Evolutionary conservation across 2,888 invertebrate genomes (phyloP).

Genomic region (Euspilapteryx auroguttella): DNA sequence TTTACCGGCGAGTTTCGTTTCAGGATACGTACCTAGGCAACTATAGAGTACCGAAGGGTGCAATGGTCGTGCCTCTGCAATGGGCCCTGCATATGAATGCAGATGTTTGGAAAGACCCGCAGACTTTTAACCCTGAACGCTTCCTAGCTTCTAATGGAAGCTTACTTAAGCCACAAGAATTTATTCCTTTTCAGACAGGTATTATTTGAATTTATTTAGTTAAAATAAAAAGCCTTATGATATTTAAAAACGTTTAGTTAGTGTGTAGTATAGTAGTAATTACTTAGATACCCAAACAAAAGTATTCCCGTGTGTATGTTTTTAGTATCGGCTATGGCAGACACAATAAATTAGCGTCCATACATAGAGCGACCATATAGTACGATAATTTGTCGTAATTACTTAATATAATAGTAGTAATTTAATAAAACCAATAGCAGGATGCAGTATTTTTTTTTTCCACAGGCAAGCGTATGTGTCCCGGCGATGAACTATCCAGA

Average conservation of each 20-base stretch:
- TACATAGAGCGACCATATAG: too few relatives aligned
- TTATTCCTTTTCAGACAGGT: conserved; percentile 86
- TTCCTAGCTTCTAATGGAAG: conserved; percentile 68
- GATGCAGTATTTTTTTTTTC: conserved; percentile 6
- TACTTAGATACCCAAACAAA: too few relatives aligned
- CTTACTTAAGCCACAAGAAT: conserved; percentile 66
- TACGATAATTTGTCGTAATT: too few relatives aligned
- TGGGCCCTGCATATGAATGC: conserved; percentile 82
- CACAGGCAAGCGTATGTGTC: conserved; percentile 80
- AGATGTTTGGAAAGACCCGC: conserved; percentile 67
- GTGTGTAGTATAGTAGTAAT: too few relatives aligned
- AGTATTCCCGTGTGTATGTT: too few relatives aligned
- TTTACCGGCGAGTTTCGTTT: too few relatives aligned
- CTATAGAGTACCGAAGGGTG: conserved; percentile 68
- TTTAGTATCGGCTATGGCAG: too few relatives aligned
- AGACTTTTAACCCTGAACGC: conserved; percentile 67
- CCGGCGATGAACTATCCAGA: conserved; percentile 80
- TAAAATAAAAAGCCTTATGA: too few relatives aligned
- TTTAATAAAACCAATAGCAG: too few relatives aligned
- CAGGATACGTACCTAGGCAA: conserved; percentile 62
- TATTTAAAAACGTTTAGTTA: too few relatives aligned
- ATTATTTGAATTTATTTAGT: conserved; percentile 10
- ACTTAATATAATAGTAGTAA: too few relatives aligned
- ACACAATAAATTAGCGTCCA: too few relatives aligned
- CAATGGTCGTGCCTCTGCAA: conserved; percentile 77